These are phyloP conservation scores for Mastomys coucha DNA, from an alignment of 2,113 vertebrate genomes.

Conservation along the genomic window DNA sequence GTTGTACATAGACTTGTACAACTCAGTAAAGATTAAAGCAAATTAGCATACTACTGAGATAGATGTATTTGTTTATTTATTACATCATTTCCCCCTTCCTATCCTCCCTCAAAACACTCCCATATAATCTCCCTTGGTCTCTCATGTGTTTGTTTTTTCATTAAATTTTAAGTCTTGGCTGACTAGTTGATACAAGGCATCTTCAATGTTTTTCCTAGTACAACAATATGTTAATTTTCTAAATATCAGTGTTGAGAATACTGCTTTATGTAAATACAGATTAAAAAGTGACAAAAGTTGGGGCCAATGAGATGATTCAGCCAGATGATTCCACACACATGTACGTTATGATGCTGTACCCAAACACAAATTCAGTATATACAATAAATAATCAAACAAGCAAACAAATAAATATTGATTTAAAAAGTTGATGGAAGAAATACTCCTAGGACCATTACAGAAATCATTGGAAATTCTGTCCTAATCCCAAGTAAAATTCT, in stretches of 20 bases:
- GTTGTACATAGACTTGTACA: neutral
- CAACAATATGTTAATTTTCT: neutral
- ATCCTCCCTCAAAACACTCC: neutral
- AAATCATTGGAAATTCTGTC: neutral
- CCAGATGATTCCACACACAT: neutral
- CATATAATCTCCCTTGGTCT: neutral
- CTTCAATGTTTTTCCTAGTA: neutral
- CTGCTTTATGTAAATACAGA: neutral
- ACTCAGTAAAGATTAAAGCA: neutral
- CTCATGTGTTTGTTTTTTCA: neutral
- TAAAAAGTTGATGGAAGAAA: neutral
- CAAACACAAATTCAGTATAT: neutral
- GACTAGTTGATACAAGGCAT: neutral
- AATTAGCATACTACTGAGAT: neutral
- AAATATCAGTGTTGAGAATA: neutral
- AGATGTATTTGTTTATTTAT: neutral
- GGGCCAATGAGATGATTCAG: too few relatives aligned
- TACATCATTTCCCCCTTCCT: neutral
- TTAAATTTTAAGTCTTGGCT: neutral
- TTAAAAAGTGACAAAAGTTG: neutral
- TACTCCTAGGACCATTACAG: neutral
- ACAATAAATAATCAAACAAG: neutral
- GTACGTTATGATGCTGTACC: too few relatives aligned
- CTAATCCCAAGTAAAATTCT: neutral
- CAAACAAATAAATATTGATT: neutral